A percentile compares a stretch with the other conserved stretches of the same genome.
Conservation (phyloP, 2,888 invertebrate species). For the Nysson spinosus region DNA sequence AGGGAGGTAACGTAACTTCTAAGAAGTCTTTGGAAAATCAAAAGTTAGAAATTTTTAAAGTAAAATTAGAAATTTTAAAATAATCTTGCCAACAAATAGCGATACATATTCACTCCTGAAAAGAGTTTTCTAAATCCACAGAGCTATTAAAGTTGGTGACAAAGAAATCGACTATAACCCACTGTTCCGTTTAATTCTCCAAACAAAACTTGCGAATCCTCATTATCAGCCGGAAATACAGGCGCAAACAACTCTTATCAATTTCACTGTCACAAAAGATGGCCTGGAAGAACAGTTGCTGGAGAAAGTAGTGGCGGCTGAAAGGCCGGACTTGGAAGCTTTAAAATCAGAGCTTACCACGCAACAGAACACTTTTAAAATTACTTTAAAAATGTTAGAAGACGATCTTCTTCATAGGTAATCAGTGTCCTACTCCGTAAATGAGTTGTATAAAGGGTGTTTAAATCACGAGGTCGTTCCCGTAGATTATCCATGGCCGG, state of each 20-base stretch:
- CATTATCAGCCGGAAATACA: constrained; percentile 98
- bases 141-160: constrained; percentile 90
- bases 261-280: constrained; percentile 96
- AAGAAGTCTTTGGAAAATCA: background rate
- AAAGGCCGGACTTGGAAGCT: constrained; percentile 93
- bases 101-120: too few species aligned
- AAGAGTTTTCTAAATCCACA: constrained; percentile 51
- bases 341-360: constrained; percentile 90
- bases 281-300: constrained; percentile 95
- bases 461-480: background rate
- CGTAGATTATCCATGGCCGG: constrained; percentile 90
- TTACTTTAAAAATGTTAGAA: constrained; percentile 93
- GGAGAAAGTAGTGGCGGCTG: constrained; percentile 95
- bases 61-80: too few species aligned
- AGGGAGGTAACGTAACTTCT: constrained; percentile 80
- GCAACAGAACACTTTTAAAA: constrained; percentile 96
- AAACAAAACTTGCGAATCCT: constrained; percentile 96
- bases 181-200: constrained; percentile 89
- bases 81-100: too few species aligned
- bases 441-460: background rate
- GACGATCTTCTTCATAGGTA: constrained; percentile 88
- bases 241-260: constrained; percentile 96
- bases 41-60: constrained; percentile 16
- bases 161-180: constrained; percentile 93
- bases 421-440: background rate